Evolutionary conservation across 2,888 invertebrate genomes (phyloP), one percentile per base, ranked within the genome.

Genomic region (Noctua fimbriata): DNA sequence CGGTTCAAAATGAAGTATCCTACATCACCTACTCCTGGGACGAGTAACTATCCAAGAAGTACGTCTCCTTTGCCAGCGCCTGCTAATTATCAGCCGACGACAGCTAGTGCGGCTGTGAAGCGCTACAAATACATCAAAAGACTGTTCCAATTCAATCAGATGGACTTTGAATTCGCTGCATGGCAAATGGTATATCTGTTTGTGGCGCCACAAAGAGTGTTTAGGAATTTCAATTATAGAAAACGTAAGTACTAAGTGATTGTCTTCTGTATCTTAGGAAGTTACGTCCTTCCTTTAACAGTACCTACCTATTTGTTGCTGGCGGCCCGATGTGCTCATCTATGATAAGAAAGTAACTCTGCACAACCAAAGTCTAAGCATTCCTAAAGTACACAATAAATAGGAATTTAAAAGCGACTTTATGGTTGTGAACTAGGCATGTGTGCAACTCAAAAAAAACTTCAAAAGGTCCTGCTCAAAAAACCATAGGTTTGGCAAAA

Each of bases 111-210:
- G 4, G 98, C 99, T 66, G 98, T 98, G 67, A 99, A 99, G 96
- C 97, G 98, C 84, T 98, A 98, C 95, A 98, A 98, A 96, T 99
- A 99, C 95, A 96, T 99, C 74, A 97, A 98, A 87, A 97, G 99
- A 92, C 95, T 99, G 81, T 97, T 99, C 81, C 98, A 99, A 95
- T 99, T 99, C 93, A 98, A 98, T 92, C 99, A 99, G 96, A 99
- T 99, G 99, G 99, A 99, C 96, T 99, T 99, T 96, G 99, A 99
- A 94, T 99, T 99, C 97, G 99, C 99, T 0, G 97, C 98, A n/a
- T 99, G 99, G 99, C 99, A 99, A 97, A 99, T 99, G 99, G 95
- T 99, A 0, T 99, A 99, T 94, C 97, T 99, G 84, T 98, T 99
- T 93, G 97, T 98, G 78, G 97, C 99, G 0, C 99, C 99, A 28